A percentile compares a stretch with the other conserved stretches of the same genome.
These are phyloP conservation scores for Heptranchias perlo DNA, from an alignment of 2,113 vertebrate genomes.

Conservation along the genomic window DNA sequence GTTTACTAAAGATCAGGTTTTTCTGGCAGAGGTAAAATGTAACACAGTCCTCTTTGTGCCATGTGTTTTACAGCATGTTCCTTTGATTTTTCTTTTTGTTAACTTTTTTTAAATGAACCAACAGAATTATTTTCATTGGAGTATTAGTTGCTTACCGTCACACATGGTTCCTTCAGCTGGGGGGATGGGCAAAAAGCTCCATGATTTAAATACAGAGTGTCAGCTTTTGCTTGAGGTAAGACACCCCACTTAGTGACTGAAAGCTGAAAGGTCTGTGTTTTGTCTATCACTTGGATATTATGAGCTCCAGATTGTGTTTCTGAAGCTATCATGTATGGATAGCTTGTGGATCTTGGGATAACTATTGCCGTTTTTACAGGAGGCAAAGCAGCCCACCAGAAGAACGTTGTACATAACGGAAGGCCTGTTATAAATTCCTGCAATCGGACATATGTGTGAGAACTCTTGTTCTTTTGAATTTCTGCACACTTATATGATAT, in stretches of 20 bases:
- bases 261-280: background rate
- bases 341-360: background rate
- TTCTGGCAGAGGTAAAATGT: background rate
- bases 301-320: background rate
- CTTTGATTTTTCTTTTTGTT: background rate
- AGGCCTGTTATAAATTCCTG: background rate
- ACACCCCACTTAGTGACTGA: background rate
- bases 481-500: background rate
- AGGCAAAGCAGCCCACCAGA: background rate
- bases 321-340: background rate
- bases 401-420: background rate
- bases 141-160: too few relatives aligned
- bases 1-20: background rate
- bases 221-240: background rate
- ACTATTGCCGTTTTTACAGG: background rate
- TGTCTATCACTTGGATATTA: background rate
- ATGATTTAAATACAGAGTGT: background rate
- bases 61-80: too few relatives aligned
- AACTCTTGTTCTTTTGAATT: background rate
- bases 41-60: background rate
- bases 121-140: background rate
- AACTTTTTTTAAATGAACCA: background rate
- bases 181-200: background rate
- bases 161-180: background rate
- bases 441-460: background rate